Conservation (phyloP, 2,797 vertebrate genomes). For the Syngnathus acus region DNA sequence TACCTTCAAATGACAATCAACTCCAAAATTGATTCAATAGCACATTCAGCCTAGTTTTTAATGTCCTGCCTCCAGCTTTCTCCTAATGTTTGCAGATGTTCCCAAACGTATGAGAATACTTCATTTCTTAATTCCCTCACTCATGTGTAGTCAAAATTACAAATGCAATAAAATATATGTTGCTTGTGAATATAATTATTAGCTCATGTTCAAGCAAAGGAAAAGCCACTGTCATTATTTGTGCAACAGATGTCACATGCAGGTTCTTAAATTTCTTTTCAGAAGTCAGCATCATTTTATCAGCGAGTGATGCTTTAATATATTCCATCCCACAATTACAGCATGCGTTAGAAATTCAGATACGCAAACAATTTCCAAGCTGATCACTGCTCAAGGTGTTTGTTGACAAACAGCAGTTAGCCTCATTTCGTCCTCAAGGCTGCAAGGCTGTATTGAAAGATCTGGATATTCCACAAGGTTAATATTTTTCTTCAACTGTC, state of each 20-base stretch:
- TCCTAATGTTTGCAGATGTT: neutral
- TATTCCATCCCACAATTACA: neutral
- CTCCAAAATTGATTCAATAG: slow-evolving; percentile 10
- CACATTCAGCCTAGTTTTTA: slow-evolving; percentile 6
- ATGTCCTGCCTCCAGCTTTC: neutral
- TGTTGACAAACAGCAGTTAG: neutral
- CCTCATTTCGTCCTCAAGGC: neutral
- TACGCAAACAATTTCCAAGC: neutral
- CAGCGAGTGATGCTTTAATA: neutral
- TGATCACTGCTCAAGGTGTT: neutral
- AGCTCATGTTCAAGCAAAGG: neutral
- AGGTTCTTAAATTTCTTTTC: no score
- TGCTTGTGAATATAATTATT: neutral
- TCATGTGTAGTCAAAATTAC: neutral
- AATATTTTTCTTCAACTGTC: no score
- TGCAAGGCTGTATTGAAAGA: neutral
- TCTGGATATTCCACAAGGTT: neutral
- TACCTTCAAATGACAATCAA: slow-evolving; percentile 9
- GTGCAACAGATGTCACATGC: neutral
- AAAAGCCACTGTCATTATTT: neutral
- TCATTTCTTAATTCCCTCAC: neutral
- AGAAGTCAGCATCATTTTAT: neutral
- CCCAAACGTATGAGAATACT: neutral
- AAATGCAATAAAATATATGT: neutral
- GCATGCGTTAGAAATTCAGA: neutral